Conservation (phyloP, 2,797 vertebrate genomes). For the Agapornis canus region DNA sequence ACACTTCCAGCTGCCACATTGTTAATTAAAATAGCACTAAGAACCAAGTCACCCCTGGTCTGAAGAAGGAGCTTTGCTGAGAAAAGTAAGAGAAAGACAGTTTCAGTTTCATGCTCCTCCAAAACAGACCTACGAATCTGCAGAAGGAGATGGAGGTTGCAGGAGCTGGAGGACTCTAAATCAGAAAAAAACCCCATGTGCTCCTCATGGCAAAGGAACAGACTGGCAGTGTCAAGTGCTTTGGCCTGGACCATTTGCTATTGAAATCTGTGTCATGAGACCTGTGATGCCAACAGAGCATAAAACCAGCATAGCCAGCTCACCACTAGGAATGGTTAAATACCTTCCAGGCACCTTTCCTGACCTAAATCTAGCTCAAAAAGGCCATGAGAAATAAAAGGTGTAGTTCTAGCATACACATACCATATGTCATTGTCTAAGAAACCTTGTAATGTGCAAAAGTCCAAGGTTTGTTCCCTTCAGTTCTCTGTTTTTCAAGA, state of each 20-base stretch:
- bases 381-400: not conserved
- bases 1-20: not conserved
- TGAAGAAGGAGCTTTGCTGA: not conserved
- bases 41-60: not conserved
- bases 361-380: not conserved
- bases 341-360: not conserved
- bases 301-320: not conserved
- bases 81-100: not conserved
- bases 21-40: not conserved
- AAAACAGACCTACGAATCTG: not conserved
- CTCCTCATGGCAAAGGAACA: not conserved
- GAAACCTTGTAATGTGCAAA: not conserved
- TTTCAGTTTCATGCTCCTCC: not conserved
- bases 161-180: not conserved
- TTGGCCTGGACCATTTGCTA: not conserved
- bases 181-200: not conserved
- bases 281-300: not conserved
- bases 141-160: not conserved
- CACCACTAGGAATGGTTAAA: not conserved
- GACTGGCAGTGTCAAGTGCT: not conserved
- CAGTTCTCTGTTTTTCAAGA: not conserved
- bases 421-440: not conserved
- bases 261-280: not conserved
- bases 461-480: not conserved
- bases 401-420: not conserved